A percentile compares a stretch with the other conserved stretches of the same genome.
Conservation (phyloP, 2,113 vertebrate species). For the Hyperopisus bebe region DNA sequence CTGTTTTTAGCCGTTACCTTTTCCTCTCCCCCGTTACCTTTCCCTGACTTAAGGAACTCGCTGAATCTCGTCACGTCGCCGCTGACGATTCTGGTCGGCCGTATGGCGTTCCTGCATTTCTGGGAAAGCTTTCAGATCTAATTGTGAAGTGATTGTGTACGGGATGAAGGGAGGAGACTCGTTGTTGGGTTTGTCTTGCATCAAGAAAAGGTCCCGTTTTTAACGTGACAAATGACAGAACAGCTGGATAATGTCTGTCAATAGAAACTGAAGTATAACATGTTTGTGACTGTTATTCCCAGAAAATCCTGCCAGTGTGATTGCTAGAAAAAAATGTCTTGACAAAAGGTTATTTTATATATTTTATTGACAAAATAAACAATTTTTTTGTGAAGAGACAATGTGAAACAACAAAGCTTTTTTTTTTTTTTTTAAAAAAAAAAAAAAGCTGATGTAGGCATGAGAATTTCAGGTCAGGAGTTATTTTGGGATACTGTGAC, state of each 20-base stretch:
- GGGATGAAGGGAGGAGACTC: background rate
- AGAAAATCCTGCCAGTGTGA: background rate
- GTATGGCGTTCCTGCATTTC: background rate
- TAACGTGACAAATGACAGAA: background rate
- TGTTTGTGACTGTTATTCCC: background rate
- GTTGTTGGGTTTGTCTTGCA: background rate
- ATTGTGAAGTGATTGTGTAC: background rate
- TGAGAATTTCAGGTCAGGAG: background rate
- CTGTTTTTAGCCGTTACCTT: conserved; percentile 5
- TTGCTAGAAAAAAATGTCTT: background rate
- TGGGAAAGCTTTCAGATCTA: background rate
- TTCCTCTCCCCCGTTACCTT: background rate
- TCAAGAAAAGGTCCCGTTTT: background rate
- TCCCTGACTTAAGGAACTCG: background rate
- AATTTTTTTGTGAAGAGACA: background rate
- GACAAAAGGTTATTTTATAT: background rate
- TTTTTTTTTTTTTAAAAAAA: too few species aligned
- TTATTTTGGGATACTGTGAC: background rate
- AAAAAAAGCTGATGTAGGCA: background rate
- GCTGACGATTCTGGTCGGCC: background rate
- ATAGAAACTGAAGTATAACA: background rate
- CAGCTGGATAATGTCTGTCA: background rate
- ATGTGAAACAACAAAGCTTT: background rate
- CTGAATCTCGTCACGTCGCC: background rate
- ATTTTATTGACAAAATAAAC: background rate